A percentile compares a stretch with the other conserved stretches of the same genome.
phyloP scores from a whole-genome alignment of 2,888 invertebrate genomes.

The Lepidochitona cinerea region DNA sequence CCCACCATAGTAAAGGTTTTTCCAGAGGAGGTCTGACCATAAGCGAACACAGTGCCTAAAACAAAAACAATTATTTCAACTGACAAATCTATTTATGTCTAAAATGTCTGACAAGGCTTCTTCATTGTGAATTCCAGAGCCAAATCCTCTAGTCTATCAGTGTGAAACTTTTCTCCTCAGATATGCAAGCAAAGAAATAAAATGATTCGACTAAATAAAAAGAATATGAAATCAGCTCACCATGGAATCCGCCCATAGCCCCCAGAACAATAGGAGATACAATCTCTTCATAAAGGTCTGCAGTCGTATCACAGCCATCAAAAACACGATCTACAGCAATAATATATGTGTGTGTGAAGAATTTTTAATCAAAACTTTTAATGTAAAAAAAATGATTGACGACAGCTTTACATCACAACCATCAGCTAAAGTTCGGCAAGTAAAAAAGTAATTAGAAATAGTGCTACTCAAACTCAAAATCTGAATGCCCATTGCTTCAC shows the following conservation, averaged over 20 bases:
- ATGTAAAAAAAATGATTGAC: background rate
- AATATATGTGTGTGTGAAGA: background rate
- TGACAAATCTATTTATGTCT: too few species aligned
- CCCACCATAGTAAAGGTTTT: slow-evolving; percentile 74
- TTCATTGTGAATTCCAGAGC: too few species aligned
- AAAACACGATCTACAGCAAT: slow-evolving; percentile 57
- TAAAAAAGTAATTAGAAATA: too few species aligned
- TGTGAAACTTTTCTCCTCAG: too few species aligned
- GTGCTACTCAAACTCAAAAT: too few species aligned
- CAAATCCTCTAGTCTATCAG: too few species aligned
- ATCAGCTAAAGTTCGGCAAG: too few species aligned
- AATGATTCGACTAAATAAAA: background rate
- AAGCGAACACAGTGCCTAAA: slow-evolving; percentile 89
- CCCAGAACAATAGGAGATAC: slow-evolving; percentile 59
- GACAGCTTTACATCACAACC: too few species aligned
- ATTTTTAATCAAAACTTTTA: background rate
- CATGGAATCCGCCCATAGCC: slow-evolving; percentile 60
- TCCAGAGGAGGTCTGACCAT: slow-evolving; percentile 92
- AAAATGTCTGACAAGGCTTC: background rate
- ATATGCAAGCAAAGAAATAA: background rate
- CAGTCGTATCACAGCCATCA: slow-evolving; percentile 48
- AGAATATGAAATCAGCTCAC: slow-evolving; percentile 32
- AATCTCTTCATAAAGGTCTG: slow-evolving; percentile 57
- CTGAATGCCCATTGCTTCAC: too few species aligned
- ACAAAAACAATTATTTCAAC: slow-evolving; percentile 2